A percentile compares a stretch with the other conserved stretches of the same genome.
These are phyloP conservation scores for Chrysemys picta DNA, from an alignment of 2,113 vertebrate genomes.

Conservation along the genomic window DNA sequence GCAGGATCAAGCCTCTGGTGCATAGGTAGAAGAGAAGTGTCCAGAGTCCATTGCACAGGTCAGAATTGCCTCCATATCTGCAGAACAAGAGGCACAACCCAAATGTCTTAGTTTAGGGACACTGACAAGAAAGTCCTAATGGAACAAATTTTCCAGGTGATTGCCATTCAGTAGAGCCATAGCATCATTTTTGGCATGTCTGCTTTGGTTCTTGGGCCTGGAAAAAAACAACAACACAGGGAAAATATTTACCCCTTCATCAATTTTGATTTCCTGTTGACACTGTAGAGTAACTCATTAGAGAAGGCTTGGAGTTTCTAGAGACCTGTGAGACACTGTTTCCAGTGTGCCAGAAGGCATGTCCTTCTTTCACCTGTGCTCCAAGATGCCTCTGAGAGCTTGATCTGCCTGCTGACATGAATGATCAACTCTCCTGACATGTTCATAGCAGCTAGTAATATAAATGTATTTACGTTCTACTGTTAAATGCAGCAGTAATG, in stretches of 20 bases:
- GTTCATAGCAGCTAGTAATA: constrained; percentile 7
- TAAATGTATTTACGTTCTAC: not conserved
- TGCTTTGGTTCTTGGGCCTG: not conserved
- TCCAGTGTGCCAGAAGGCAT: not conserved
- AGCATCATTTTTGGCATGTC: not conserved
- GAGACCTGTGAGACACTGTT: not conserved
- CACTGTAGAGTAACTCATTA: constrained; percentile 25
- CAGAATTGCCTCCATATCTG: not conserved
- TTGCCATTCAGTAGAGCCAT: not conserved
- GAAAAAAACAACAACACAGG: not conserved
- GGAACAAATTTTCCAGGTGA: not conserved
- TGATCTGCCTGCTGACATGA: constrained; percentile 21
- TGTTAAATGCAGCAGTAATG: not conserved
- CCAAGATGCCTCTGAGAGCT: not conserved
- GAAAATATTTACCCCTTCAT: not conserved
- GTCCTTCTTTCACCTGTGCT: not conserved
- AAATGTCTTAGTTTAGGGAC: accelerated
- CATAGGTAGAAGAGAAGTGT: not conserved
- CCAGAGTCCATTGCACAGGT: not conserved
- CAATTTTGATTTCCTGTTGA: not conserved
- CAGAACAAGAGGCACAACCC: not conserved
- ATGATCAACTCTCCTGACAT: not conserved
- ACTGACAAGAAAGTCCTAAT: not conserved
- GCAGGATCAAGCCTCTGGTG: not conserved
- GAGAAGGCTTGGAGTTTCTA: not conserved